Base-by-base conservation (phyloP, 2,797 vertebrate species). In the Sebastes matsubarae region DNA sequence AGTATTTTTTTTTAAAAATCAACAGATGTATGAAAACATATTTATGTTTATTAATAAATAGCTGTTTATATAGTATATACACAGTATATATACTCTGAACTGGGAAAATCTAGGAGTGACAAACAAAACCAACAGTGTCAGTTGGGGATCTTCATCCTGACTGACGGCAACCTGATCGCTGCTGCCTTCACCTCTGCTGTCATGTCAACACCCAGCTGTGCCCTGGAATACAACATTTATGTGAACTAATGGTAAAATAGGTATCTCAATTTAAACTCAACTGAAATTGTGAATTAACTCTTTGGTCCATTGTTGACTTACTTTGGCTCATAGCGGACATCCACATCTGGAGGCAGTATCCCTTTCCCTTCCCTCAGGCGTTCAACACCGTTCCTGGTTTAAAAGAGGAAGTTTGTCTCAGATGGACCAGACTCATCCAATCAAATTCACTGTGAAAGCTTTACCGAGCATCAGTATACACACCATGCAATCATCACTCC, bases 401-500 rank as follows among this genome's bases (percentile, higher is more conserved):
- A 22, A 27, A 58, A 25, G 25, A 24, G 27, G 10, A 36, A 42
- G 2, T 13, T 55, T 22, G 13, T 32, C 27, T 63, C 36, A 29
- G 10, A 32, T 64, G 1, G 25, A 58, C n/a, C 1, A 18, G 22
- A 75, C 13, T 46, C 46, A 36, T 29, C 9, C 0, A n/a, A 72
- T 29, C 4, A 0, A 2, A 66, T 22, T 11, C 22, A 25, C 9
- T 16, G 30, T 20, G 16, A 52, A 38, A 36, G 29, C 25, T 52
- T 65, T 18, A 27, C 12, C 29, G 13, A 36, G 18, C 0, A 14
- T 50, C 10, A 7, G 4, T 20, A 50, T 13, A 82, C 94, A 78
- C 91, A 99, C 98, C 98, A 99, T 11, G 98, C 98, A 65, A 99
- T 96, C 98, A 99, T 99, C 72, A 97, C 92, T 14, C 98, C 98